phyloP scores from a whole-genome alignment of 2,797 vertebrate species.

The Chiloscyllium punctatum region DNA sequence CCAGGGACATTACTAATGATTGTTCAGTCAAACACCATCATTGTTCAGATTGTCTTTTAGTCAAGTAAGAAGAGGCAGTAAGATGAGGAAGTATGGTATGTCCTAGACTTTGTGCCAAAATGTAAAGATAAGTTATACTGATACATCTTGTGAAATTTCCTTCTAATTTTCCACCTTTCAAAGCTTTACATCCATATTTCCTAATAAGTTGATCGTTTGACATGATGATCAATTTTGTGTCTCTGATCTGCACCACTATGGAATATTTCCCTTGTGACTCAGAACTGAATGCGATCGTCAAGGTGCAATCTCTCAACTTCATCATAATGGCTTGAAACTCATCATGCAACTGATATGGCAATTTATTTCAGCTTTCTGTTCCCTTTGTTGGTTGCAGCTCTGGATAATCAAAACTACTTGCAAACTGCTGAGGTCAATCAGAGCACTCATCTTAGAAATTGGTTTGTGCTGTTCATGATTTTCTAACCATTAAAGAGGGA shows the following conservation, averaged over 20 bases:
- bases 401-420: background rate
- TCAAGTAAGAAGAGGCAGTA: too few relatives aligned
- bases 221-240: background rate
- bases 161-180: background rate
- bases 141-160: too few relatives aligned
- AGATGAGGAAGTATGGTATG: too few relatives aligned
- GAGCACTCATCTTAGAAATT: background rate
- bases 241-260: background rate
- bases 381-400: background rate
- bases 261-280: background rate
- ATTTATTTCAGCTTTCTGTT: background rate
- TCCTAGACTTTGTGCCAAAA: too few relatives aligned
- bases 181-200: background rate
- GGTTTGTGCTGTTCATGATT: background rate
- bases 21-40: too few relatives aligned
- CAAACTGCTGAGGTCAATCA: background rate
- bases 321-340: background rate
- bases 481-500: background rate
- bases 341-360: background rate
- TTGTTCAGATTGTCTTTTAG: too few relatives aligned
- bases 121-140: too few relatives aligned
- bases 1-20: too few relatives aligned
- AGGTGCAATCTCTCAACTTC: background rate
- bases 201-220: too few relatives aligned
- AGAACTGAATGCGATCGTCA: background rate